These are phyloP conservation scores for Pseudanteris insignis DNA, from an alignment of 2,888 invertebrate species.

Conservation along the genomic window DNA sequence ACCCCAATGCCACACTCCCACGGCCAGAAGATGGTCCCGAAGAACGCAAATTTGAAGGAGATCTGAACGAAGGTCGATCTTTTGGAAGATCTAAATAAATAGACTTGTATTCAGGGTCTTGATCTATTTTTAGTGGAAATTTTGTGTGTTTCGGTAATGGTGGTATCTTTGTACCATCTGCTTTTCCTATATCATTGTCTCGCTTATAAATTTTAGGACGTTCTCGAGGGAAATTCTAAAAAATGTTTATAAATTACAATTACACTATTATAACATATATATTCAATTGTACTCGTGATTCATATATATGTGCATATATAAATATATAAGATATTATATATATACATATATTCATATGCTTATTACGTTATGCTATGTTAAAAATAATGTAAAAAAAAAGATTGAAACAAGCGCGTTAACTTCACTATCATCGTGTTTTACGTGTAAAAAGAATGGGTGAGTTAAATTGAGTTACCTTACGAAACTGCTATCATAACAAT, in stretches of 20 bases:
- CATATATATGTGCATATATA: neutral
- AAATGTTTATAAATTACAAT: neutral
- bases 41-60: constrained; percentile 51
- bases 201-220: constrained; percentile 65
- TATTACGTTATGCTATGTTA: too few relatives aligned
- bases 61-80: constrained; percentile 53
- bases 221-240: constrained; percentile 67
- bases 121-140: constrained; percentile 60
- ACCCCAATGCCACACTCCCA: constrained; percentile 30
- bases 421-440: neutral
- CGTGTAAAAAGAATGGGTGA: constrained; percentile 5
- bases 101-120: constrained; percentile 66
- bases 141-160: constrained; percentile 47
- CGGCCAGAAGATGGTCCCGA: constrained; percentile 45
- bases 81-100: constrained; percentile 53
- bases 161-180: constrained; percentile 59
- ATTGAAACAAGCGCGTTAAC: constrained; percentile 37
- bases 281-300: neutral
- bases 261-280: neutral
- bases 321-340: neutral
- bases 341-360: too few relatives aligned
- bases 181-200: constrained; percentile 60
- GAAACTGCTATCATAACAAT: constrained; percentile 11
- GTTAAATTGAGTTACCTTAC: neutral
- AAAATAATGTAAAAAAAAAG: too few relatives aligned